Base-by-base conservation (phyloP, 2,888 invertebrate species). In the Conchocele bisecta region DNA sequence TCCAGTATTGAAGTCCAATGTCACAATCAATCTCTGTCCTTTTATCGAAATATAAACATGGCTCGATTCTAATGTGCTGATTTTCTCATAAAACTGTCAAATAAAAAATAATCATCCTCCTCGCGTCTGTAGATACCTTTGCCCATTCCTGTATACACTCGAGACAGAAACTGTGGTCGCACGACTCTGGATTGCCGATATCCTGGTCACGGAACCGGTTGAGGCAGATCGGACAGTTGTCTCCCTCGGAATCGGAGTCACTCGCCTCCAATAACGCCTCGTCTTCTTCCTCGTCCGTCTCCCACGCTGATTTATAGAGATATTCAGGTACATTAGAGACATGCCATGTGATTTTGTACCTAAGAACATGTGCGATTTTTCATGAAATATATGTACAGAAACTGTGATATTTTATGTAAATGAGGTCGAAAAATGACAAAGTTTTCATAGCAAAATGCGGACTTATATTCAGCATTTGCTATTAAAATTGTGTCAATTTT, bases 61-160 rank as follows among this genome's bases (percentile, higher is more conserved):
- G n/a, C n/a, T n/a, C n/a, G n/a, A n/a, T n/a, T n/a, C n/a, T n/a
- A n/a, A n/a, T n/a, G n/a, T n/a, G n/a, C n/a, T n/a, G n/a, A n/a
- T n/a, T n/a, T n/a, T n/a, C n/a, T n/a, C n/a, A n/a, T n/a, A n/a
- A n/a, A n/a, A n/a, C n/a, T n/a, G n/a, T n/a, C n/a, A n/a, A n/a
- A n/a, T n/a, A n/a, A n/a, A n/a, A n/a, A n/a, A n/a, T n/a, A n/a
- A n/a, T n/a, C n/a, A n/a, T n/a, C n/a, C n/a, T n/a, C n/a, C n/a
- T n/a, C n/a, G n/a, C n/a, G n/a, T 76, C 83, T 71, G n/a, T n/a
- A n/a, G n/a, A n/a, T 89, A 93, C 93, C 90, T 95, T 96, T n/a
- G 97, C 95, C 98, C 98, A 98, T 90, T 97, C 97, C 57, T 95
- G 93, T 75, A 98, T 95, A 91, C 98, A 98, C 81, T 95, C 95